Evolutionary conservation across 2,888 invertebrate species (phyloP).

Genomic region (Octodonta nipae): DNA sequence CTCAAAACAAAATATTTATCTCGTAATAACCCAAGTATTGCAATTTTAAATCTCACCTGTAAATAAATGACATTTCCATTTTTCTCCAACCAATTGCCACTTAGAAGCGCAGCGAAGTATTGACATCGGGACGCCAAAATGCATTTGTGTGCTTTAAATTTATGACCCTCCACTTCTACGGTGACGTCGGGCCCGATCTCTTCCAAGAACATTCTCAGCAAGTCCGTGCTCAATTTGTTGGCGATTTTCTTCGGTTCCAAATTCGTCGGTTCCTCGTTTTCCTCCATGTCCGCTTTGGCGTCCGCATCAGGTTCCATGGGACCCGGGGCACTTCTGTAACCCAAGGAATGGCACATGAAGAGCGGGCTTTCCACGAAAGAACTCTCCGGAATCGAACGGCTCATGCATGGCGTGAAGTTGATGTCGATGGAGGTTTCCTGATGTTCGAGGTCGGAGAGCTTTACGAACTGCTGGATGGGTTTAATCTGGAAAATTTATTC

Average conservation of each 20-base stretch:
- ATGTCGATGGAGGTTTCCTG: conserved; percentile 40
- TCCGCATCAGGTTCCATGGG: conserved; percentile 29
- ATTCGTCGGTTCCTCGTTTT: conserved; percentile 31
- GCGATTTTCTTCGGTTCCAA: conserved; percentile 20
- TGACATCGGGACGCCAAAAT: conserved; percentile 82
- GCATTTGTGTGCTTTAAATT: conserved; percentile 82
- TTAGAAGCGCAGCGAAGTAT: conserved; percentile 83
- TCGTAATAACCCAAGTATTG: too few relatives aligned
- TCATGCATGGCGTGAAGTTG: conserved; percentile 44
- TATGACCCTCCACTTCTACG: conserved; percentile 68
- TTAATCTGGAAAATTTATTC: too few relatives aligned
- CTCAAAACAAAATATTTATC: too few relatives aligned
- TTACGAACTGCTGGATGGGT: conserved; percentile 48
- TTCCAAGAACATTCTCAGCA: conserved; percentile 80
- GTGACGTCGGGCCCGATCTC: conserved; percentile 81
- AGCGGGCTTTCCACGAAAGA: conserved; percentile 51
- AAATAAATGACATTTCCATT: conserved; percentile 71
- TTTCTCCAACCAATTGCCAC: conserved; percentile 71
- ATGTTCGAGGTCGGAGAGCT: conserved; percentile 67
- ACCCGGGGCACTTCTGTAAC: conserved; percentile 33
- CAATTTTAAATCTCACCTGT: conserved; percentile 66
- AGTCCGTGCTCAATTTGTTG: conserved; percentile 66
- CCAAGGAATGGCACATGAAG: conserved; percentile 50
- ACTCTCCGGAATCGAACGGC: conserved; percentile 54
- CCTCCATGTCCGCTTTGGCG: background rate